phyloP scores from a whole-genome alignment of 2,797 vertebrate genomes.

The Mallotus villosus region DNA sequence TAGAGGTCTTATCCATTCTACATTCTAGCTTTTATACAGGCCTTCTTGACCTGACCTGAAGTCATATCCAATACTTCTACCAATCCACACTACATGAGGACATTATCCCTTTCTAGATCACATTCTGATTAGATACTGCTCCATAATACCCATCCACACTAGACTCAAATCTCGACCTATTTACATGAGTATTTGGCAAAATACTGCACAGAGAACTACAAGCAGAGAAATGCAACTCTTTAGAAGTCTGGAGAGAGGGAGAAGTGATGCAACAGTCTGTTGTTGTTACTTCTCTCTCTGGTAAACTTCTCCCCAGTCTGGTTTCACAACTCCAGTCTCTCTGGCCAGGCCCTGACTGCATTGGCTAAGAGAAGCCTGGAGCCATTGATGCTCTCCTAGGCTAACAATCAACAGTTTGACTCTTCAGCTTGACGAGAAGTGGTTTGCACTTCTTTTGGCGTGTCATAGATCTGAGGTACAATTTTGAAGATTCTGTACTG shows the following conservation, averaged over 20 bases:
- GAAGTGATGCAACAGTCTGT: slow-evolving; percentile 1
- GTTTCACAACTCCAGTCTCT: slow-evolving; percentile 18
- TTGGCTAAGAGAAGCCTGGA: background rate
- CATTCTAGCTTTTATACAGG: background rate
- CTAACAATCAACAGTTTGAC: background rate
- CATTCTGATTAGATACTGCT: background rate
- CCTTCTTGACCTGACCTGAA: background rate
- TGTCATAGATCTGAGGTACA: background rate
- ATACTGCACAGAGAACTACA: background rate
- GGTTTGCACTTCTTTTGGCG: background rate
- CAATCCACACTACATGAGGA: background rate
- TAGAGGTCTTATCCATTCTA: background rate
- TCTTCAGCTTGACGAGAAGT: background rate
- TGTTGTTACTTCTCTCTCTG: slow-evolving; percentile 20
- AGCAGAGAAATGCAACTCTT: background rate
- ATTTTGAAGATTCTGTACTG: background rate
- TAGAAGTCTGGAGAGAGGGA: background rate
- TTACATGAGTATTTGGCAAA: background rate
- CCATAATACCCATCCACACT: too few relatives aligned
- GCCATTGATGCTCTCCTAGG: background rate
- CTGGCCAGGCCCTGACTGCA: slow-evolving; percentile 6
- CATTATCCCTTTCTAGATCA: background rate
- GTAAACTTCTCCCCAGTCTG: slow-evolving; percentile 17
- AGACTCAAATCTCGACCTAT: background rate
- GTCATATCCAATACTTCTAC: too few relatives aligned